Conservation (phyloP, 2,113 vertebrate species). For the Scomber scombrus region DNA sequence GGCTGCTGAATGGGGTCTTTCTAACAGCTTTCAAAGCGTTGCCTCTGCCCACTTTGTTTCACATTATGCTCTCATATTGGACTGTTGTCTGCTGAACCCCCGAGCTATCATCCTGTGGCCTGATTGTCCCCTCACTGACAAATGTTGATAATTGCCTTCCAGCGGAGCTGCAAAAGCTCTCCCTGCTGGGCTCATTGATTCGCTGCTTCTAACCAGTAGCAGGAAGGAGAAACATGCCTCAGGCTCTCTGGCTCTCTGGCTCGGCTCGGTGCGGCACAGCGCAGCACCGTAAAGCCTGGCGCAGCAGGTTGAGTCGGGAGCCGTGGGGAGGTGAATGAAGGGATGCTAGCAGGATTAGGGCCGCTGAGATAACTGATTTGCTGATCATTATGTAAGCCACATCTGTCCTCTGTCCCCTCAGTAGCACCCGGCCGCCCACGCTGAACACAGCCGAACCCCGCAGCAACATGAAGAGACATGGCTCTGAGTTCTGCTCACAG, state of each 20-base stretch:
- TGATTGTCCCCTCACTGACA: constrained; percentile 50
- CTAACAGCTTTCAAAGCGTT: not conserved
- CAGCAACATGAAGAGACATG: constrained; percentile 15
- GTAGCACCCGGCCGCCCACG: constrained; percentile 43
- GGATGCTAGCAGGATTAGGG: constrained; percentile 66
- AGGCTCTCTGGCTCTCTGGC: constrained; percentile 36
- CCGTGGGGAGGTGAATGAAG: constrained; percentile 36
- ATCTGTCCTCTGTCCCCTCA: constrained; percentile 65
- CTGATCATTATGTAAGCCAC: constrained; percentile 70
- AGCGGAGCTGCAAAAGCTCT: constrained; percentile 48
- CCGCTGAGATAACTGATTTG: constrained; percentile 57
- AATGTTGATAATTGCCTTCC: constrained; percentile 59
- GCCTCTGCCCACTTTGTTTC: constrained; percentile 33
- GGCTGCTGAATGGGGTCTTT: not conserved
- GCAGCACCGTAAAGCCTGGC: constrained; percentile 27
- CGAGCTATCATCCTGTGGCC: constrained; percentile 15
- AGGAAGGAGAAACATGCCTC: constrained; percentile 28
- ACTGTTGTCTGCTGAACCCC: constrained; percentile 33
- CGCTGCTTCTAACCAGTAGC: constrained; percentile 23
- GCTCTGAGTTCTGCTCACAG: constrained; percentile 24
- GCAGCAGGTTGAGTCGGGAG: not conserved
- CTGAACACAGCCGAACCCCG: constrained; percentile 39
- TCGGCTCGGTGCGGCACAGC: not conserved
- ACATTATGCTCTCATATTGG: constrained; percentile 29
- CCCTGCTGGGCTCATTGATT: constrained; percentile 40